phyloP scores from a whole-genome alignment of 2,113 vertebrate species.

The Dascyllus trimaculatus region DNA sequence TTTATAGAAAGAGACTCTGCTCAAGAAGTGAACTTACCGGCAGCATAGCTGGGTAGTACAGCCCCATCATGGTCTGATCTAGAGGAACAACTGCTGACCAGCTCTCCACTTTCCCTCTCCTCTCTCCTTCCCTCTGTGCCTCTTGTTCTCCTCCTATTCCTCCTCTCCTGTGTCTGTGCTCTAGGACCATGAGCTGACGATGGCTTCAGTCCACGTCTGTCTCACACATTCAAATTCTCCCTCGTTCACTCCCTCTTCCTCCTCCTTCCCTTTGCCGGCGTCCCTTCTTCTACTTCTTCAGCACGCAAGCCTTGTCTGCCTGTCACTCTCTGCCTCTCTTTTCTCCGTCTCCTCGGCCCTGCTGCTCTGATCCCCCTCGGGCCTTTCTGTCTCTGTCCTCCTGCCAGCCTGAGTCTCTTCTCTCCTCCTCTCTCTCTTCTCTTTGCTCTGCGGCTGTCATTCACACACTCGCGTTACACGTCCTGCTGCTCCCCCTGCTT shows the following conservation, averaged over 20 bases:
- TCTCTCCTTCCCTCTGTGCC: constrained; percentile 49
- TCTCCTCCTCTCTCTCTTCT: constrained; percentile 52
- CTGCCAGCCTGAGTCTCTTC: constrained; percentile 73
- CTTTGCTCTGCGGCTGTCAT: constrained; percentile 76
- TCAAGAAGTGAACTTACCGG: constrained; percentile 75
- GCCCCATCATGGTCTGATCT: constrained; percentile 83
- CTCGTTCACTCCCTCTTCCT: constrained; percentile 73
- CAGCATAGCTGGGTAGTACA: constrained; percentile 80
- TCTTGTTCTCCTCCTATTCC: constrained; percentile 59
- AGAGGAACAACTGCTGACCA: constrained; percentile 67
- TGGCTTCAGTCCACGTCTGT: constrained; percentile 75
- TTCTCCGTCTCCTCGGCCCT: constrained; percentile 49
- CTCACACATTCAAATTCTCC: constrained; percentile 82
- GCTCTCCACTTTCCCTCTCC: constrained; percentile 64
- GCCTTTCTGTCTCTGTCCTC: constrained; percentile 73
- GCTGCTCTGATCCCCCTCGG: constrained; percentile 68
- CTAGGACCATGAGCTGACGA: constrained; percentile 73
- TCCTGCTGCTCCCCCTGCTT: constrained; percentile 65
- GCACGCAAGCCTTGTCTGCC: constrained; percentile 58
- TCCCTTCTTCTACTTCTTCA: constrained; percentile 64
- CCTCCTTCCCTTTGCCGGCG: constrained; percentile 53
- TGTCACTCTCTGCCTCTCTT: constrained; percentile 67
- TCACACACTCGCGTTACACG: constrained; percentile 72
- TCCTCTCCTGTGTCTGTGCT: constrained; percentile 67
- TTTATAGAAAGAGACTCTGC: constrained; percentile 19